phyloP scores from a whole-genome alignment of 2,113 vertebrate species.

The Carlito syrichta region DNA sequence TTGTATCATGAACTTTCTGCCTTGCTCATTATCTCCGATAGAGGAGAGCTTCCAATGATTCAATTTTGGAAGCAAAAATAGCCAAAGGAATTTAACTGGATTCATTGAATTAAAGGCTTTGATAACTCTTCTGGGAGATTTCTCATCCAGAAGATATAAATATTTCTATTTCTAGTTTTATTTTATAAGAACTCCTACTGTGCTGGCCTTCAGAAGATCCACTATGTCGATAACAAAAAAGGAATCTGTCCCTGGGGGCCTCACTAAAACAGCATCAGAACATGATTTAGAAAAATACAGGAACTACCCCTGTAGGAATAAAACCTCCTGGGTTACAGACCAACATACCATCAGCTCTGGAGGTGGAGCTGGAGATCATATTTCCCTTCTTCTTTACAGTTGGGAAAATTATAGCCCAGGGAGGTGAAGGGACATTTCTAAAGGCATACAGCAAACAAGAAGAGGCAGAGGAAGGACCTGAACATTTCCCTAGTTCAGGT shows the following conservation, averaged over 20 bases:
- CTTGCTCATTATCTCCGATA: background rate
- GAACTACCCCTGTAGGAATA: background rate
- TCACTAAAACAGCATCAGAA: background rate
- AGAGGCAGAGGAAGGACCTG: background rate
- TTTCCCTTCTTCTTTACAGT: background rate
- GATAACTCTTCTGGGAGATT: background rate
- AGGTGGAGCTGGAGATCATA: background rate
- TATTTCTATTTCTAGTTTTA: background rate
- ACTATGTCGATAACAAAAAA: background rate
- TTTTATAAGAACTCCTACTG: background rate
- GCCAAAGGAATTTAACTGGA: background rate
- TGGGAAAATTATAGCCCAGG: background rate
- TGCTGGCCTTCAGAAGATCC: background rate
- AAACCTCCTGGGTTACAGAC: background rate
- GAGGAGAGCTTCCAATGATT: background rate
- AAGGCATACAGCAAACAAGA: background rate
- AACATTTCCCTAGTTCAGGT: no score
- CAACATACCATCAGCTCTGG: no score
- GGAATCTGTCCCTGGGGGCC: background rate
- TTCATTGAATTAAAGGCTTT: background rate
- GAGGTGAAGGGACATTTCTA: background rate
- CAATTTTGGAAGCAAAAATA: background rate
- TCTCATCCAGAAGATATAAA: background rate
- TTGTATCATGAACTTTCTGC: background rate
- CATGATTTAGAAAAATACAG: background rate